Percentiles rank a stretch among this genome's conserved stretches.
Evolutionary conservation across 2,888 invertebrate genomes (phyloP).

Genomic region (Parochlus steinenii): DNA sequence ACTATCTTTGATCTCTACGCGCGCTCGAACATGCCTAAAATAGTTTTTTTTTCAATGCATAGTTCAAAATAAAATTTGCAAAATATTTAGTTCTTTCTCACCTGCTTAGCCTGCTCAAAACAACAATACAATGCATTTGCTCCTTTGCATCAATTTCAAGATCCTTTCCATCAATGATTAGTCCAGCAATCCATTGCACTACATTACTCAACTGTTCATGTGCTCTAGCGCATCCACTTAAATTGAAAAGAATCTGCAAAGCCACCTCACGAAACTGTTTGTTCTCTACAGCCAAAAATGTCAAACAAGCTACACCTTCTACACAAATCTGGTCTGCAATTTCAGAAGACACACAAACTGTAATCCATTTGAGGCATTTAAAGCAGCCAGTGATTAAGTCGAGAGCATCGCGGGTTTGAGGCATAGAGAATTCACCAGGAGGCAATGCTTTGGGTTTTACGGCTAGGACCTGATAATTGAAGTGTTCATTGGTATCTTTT

Average conservation of each 20-base stretch:
- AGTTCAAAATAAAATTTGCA: too few species aligned
- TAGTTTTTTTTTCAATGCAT: too few species aligned
- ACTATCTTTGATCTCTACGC: conserved; percentile 27
- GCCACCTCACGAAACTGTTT: conserved; percentile 22
- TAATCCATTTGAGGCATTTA: conserved; percentile 23
- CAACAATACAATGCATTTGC: conserved; percentile 24
- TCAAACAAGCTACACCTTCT: conserved; percentile 20
- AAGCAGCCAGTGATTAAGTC: conserved; percentile 25
- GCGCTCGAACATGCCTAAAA: conserved; percentile 28
- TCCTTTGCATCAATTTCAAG: conserved; percentile 22
- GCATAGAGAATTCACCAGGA: conserved; percentile 20
- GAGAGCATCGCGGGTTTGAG: conserved; percentile 19
- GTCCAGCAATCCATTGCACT: not conserved
- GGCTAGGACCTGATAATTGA: conserved; percentile 8
- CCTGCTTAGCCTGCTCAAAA: too few species aligned
- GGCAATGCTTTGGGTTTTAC: conserved; percentile 9
- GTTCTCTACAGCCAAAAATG: conserved; percentile 23
- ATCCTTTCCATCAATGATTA: conserved; percentile 5
- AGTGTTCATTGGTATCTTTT: conserved; percentile 1
- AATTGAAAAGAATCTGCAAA: conserved; percentile 27
- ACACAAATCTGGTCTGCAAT: conserved; percentile 2
- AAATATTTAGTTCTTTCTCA: too few species aligned
- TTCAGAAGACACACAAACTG: conserved; percentile 16
- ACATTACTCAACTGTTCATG: conserved; percentile 21
- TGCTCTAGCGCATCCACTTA: conserved; percentile 23